These are phyloP conservation scores for Entomobrya multifasciata DNA, from an alignment of 2,888 invertebrate species.

Conservation along the genomic window DNA sequence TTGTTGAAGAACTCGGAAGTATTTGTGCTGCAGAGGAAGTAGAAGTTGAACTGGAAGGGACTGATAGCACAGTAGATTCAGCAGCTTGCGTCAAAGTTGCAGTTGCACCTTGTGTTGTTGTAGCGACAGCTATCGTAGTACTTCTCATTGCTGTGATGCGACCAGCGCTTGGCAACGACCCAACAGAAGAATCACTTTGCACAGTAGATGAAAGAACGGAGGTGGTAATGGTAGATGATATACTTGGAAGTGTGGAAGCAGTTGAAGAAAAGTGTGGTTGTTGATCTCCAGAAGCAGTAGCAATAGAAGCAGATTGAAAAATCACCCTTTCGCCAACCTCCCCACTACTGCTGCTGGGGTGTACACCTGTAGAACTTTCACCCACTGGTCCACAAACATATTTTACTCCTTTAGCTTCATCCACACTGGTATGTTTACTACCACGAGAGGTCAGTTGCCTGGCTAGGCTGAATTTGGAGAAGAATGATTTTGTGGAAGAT, in stretches of 20 bases:
- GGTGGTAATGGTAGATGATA: conserved; percentile 62
- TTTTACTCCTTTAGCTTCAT: background rate
- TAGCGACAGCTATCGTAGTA: background rate
- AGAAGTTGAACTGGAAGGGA: background rate
- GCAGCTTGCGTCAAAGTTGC: conserved; percentile 20
- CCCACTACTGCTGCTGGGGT: background rate
- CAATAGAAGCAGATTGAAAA: background rate
- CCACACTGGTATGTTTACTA: background rate
- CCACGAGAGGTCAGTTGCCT: conserved; percentile 73
- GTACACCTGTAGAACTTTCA: conserved; percentile 1
- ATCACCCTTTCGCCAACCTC: conserved; percentile 2
- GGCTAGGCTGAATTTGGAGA: conserved; percentile 78
- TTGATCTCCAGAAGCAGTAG: background rate
- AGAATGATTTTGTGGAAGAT: conserved; percentile 74
- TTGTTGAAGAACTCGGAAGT: conserved; percentile 58
- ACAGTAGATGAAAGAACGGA: conserved; percentile 71
- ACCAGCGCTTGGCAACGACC: conserved; percentile 44
- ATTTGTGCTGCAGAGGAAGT: conserved; percentile 16
- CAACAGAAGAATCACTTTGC: conserved; percentile 59
- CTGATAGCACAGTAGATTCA: background rate
- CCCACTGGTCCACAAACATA: background rate
- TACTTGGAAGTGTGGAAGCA: conserved; percentile 52
- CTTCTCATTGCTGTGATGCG: conserved; percentile 21
- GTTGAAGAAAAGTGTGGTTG: conserved; percentile 38
- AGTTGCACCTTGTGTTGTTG: conserved; percentile 41